These are phyloP conservation scores for Oryzias sinensis DNA, from an alignment of 2,797 vertebrate genomes.

Conservation along the genomic window DNA sequence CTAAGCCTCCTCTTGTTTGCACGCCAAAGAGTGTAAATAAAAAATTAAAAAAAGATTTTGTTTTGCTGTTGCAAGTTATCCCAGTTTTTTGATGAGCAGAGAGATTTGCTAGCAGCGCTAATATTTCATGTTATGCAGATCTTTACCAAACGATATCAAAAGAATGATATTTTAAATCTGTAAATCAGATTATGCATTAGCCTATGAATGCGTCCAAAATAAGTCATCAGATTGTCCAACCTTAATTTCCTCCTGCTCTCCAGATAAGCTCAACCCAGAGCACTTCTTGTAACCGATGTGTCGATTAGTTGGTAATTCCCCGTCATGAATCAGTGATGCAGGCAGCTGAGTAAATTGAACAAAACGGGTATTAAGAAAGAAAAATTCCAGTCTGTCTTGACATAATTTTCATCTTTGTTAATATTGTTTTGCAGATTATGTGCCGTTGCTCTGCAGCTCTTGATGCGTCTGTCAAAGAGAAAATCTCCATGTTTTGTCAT, in stretches of 20 bases:
- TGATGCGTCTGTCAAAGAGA: conserved; percentile 93
- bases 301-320: not conserved
- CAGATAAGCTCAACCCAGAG: too few species aligned
- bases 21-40: too few species aligned
- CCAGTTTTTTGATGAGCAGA: not conserved
- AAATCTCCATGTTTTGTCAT: conserved; percentile 99
- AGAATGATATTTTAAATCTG: not conserved
- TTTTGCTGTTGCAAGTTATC: too few species aligned
- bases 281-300: not conserved
- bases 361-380: too few species aligned
- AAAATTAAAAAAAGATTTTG: too few species aligned
- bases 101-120: not conserved
- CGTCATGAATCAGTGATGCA: not conserved
- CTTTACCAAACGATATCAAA: not conserved
- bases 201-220: not conserved
- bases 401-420: not conserved
- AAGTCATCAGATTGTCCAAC: not conserved
- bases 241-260: not conserved
- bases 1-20: not conserved
- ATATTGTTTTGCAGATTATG: conserved; percentile 81
- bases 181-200: not conserved
- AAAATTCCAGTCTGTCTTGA: too few species aligned
- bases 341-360: too few species aligned
- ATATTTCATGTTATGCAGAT: not conserved
- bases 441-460: conserved; percentile 90